Percentiles rank a stretch among this genome's conserved stretches.
phyloP scores from a whole-genome alignment of 2,113 vertebrate species.

The Pampusana beccarii region DNA sequence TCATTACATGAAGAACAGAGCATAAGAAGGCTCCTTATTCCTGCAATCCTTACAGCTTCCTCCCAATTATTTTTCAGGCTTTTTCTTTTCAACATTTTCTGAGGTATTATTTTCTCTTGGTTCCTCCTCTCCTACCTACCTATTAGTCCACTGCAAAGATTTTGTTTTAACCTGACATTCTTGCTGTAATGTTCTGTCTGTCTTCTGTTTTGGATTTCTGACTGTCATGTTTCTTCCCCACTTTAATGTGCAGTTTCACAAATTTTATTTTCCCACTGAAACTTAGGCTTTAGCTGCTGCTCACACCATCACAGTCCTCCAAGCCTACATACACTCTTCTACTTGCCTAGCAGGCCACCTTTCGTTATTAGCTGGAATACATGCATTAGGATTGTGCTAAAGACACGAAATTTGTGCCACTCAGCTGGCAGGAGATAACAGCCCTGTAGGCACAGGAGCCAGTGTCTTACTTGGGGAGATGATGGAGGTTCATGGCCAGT shows the following conservation, averaged over 20 bases:
- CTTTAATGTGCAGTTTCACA: neutral
- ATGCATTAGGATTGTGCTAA: neutral
- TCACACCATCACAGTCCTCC: neutral
- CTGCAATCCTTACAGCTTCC: neutral
- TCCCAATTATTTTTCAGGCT: neutral
- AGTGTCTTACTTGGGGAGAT: conserved; percentile 19
- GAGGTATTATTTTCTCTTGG: neutral
- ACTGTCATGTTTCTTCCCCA: neutral
- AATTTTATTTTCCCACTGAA: neutral
- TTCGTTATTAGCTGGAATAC: conserved; percentile 11
- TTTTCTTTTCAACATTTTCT: neutral
- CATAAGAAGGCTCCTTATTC: neutral
- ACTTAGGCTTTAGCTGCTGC: neutral
- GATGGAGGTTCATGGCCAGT: neutral
- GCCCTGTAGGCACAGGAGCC: neutral
- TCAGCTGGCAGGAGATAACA: conserved; percentile 4
- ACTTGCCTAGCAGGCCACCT: neutral
- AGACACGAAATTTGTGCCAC: conserved; percentile 4
- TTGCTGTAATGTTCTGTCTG: neutral
- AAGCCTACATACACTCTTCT: neutral
- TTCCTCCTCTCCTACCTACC: neutral
- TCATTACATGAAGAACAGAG: neutral
- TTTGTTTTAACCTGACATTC: neutral
- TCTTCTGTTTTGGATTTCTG: neutral
- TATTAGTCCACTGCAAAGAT: neutral